A percentile compares a stretch with the other conserved stretches of the same genome.
Evolutionary conservation across 2,113 vertebrate genomes (phyloP).

Genomic region (Gobiocypris rarus): DNA sequence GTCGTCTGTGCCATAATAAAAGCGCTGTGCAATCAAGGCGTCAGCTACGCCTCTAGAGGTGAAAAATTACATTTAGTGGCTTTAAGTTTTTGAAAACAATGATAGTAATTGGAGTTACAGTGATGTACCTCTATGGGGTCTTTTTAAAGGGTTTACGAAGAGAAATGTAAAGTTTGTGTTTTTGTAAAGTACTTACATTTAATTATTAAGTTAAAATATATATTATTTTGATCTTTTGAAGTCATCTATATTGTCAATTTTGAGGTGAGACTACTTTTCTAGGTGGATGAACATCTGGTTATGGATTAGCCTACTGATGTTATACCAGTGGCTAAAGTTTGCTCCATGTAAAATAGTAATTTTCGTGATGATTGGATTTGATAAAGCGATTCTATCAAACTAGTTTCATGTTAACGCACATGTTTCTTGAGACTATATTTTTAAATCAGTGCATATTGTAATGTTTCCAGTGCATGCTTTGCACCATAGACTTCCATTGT

Average conservation of each 20-base stretch:
- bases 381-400: too few relatives aligned
- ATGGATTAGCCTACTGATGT: not conserved
- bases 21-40: too few relatives aligned
- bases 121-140: not conserved
- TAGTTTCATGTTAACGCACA: too few relatives aligned
- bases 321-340: not conserved
- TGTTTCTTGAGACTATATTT: too few relatives aligned
- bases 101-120: not conserved
- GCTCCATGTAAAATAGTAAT: not conserved
- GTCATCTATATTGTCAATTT: not conserved
- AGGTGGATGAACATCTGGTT: not conserved
- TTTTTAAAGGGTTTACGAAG: not conserved
- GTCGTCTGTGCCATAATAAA: too few relatives aligned
- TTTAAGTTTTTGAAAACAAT: not conserved
- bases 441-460: not conserved
- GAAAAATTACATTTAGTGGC: too few relatives aligned
- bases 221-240: not conserved
- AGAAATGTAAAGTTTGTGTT: not conserved
- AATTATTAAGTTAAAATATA: not conserved
- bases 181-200: not conserved
- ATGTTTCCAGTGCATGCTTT: not conserved
- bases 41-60: too few relatives aligned
- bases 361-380: too few relatives aligned
- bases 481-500: not conserved
- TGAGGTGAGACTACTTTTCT: not conserved